Conservation (phyloP, 2,113 vertebrate species). For the Bufo gargarizans region DNA sequence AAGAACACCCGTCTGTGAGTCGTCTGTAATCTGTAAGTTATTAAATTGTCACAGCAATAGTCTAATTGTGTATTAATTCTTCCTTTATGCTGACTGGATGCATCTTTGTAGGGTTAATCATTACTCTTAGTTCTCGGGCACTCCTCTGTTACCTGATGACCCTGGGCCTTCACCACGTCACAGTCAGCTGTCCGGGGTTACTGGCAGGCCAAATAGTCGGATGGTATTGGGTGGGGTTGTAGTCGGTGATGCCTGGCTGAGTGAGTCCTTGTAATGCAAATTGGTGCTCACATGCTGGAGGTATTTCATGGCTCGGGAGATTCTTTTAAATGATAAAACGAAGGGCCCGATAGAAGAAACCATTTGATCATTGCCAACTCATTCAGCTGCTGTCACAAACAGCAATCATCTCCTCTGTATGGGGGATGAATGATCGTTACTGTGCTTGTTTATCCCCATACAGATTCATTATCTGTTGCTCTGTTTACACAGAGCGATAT, state of each 20-base stretch:
- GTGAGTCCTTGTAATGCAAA: background rate
- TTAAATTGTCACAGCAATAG: background rate
- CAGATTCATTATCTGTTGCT: no score
- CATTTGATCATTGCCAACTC: no score
- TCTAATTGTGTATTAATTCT: background rate
- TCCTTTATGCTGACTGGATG: conserved; percentile 1
- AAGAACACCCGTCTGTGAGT: no score
- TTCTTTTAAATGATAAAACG: background rate
- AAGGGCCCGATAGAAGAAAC: no score
- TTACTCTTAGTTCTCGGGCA: background rate
- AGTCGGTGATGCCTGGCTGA: no score
- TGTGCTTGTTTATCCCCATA: no score
- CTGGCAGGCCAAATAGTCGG: background rate
- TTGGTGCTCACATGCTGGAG: background rate
- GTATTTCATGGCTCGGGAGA: background rate
- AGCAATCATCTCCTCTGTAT: no score
- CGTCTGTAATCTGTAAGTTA: background rate
- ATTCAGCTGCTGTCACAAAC: no score
- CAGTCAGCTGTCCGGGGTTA: background rate
- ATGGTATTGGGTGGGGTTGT: background rate
- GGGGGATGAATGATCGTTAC: no score
- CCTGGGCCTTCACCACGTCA: no score
- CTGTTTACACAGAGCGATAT: no score
- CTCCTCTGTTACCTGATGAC: background rate
- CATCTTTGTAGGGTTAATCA: conserved; percentile 22